phyloP scores from a whole-genome alignment of 35 echinoderm and acorn worm species.

The Chiridota heheva region DNA sequence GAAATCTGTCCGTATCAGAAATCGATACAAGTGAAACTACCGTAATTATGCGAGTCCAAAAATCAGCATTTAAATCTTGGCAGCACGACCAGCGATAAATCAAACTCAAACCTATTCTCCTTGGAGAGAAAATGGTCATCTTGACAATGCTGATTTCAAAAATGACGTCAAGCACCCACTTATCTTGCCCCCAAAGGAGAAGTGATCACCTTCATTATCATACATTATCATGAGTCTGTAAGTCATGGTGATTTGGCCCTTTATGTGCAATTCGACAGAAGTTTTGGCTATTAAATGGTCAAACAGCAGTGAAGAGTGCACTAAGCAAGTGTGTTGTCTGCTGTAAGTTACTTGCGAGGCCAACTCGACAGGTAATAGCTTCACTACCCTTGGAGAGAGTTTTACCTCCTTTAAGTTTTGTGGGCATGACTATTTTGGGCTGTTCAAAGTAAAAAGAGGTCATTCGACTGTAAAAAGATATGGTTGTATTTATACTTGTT shows the following conservation, averaged over 20 bases:
- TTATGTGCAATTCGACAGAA: too few relatives aligned
- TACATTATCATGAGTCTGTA: conserved; percentile 19
- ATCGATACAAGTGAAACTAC: not conserved
- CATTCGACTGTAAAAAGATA: conserved; percentile 30
- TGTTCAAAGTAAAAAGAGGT: conserved; percentile 23
- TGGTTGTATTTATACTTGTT: conserved; percentile 47
- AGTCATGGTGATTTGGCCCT: conserved; percentile 3
- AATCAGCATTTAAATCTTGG: conserved; percentile 15
- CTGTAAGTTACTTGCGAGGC: not conserved
- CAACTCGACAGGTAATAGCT: conserved; percentile 44
- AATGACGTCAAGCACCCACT: conserved; percentile 21
- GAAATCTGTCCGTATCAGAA: conserved; percentile 11
- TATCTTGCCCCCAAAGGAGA: conserved; percentile 19
- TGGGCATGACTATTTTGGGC: conserved; percentile 5
- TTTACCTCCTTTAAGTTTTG: not conserved
- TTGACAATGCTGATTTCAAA: conserved; percentile 4
- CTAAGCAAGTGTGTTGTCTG: conserved; percentile 43
- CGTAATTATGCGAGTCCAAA: not conserved
- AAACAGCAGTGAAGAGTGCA: conserved; percentile 23
- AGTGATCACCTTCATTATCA: not conserved
- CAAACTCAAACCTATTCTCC: conserved; percentile 42
- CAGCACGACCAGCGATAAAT: conserved; percentile 23
- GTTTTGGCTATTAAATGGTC: conserved; percentile 52
- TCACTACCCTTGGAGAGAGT: conserved; percentile 37
- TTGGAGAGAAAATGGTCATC: conserved; percentile 2